These are phyloP conservation scores for Oryzias woworae DNA, from an alignment of 2,113 vertebrate species.

Conservation along the genomic window DNA sequence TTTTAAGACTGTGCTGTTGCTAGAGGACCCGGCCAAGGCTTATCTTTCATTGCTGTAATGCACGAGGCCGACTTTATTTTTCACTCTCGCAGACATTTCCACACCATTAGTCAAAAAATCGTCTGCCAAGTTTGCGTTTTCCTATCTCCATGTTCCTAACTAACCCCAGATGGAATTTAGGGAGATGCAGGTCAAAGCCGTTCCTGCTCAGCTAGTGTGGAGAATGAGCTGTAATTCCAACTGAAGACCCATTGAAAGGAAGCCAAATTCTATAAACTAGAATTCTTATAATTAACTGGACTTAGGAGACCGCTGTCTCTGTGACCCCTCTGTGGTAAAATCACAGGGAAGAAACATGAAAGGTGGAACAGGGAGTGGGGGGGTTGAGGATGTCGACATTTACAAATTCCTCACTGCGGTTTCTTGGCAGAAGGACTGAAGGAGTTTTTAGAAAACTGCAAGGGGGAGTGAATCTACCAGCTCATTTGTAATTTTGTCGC, in stretches of 20 bases:
- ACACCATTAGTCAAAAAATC: conserved; percentile 51
- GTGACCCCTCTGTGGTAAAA: conserved; percentile 49
- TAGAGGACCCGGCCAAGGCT: conserved; percentile 35
- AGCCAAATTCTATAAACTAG: conserved; percentile 54
- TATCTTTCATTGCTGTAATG: conserved; percentile 44
- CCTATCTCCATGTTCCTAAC: conserved; percentile 20
- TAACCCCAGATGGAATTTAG: conserved; percentile 44
- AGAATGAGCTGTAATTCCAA: conserved; percentile 39
- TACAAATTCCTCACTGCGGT: conserved; percentile 52
- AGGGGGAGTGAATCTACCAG: conserved; percentile 51
- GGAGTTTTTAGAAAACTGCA: conserved; percentile 34
- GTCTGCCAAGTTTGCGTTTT: conserved; percentile 56
- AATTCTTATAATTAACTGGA: conserved; percentile 59
- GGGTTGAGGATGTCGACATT: conserved; percentile 51
- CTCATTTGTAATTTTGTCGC: conserved; percentile 67
- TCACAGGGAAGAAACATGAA: conserved; percentile 4
- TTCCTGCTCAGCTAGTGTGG: conserved; percentile 28
- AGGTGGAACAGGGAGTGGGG: conserved; percentile 4
- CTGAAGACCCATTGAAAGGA: conserved; percentile 51
- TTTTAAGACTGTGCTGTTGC: conserved; percentile 43
- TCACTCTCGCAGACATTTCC: conserved; percentile 41
- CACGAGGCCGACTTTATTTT: conserved; percentile 41
- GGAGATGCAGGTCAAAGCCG: conserved; percentile 46
- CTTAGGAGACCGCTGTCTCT: conserved; percentile 34
- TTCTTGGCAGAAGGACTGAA: conserved; percentile 49